Evolutionary conservation across 2,113 vertebrate genomes (phyloP), one percentile per base, ranked within the genome.

Genomic region (Ciconia stormi): DNA sequence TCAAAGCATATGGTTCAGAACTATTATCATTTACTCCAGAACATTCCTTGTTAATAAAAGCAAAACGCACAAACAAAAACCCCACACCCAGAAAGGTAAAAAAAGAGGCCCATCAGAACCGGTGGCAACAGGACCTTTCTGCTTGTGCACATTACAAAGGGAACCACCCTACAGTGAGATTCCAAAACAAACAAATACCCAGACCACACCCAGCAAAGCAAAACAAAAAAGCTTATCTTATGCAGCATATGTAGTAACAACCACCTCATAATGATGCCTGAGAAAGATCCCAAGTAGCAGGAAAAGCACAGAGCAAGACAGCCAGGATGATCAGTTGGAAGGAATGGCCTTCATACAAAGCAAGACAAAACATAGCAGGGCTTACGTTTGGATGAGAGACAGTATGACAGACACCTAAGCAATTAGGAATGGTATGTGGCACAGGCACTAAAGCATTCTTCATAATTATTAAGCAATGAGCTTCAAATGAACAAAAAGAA

Each of bases 361-460:
- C 22, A 77, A 71, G 32, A 58, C 19, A 86, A 82, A 44, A 74
- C 8, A 47, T 2, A 56, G 17, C 4, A 2, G 32, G 10, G 11
- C 36, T 40, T 38, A 2, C 25, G 19, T 34, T 81, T 62, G 15
- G 32, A 83, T 83, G 23, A 52, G 8, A 87, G 29, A 59, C 25
- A 46, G 22, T 6, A 56, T 7, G 23, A 82, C 17, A 42, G 59
- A 30, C 18, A 62, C 8, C 12, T 40, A 30, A 20, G 40, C 26
- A 70, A 47, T 17, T 23, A 52, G 16, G 22, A 73, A 73, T 0
- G 0, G 9, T 21, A 65, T 17, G 21, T 6, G 30, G n/a, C 65
- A 81, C 6, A 61, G 30, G 30, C 38, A 84, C 13, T 52, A 47
- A 47, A 82, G 25, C 1, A 17, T 7, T 46, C 42, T 40, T 71